Evolutionary conservation across 2,113 vertebrate species (phyloP).

Genomic region (Pedetes capensis): DNA sequence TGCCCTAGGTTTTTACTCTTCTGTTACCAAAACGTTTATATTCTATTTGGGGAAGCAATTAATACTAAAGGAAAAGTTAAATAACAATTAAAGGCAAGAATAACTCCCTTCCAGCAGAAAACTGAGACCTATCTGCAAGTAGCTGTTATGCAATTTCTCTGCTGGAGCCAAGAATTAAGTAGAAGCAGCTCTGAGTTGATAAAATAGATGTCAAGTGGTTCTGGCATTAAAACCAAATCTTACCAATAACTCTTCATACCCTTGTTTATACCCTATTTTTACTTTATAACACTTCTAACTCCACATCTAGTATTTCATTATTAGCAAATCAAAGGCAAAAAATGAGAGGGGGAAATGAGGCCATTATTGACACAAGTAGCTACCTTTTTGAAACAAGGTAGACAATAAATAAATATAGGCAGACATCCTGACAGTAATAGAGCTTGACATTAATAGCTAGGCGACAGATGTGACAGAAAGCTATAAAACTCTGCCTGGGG

Average conservation of each 20-base stretch:
- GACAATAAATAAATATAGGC: constrained; percentile 49
- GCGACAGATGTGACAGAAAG: constrained; percentile 63
- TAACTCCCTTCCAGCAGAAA: neutral
- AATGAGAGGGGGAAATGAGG: neutral
- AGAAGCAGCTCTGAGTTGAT: neutral
- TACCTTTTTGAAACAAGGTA: neutral
- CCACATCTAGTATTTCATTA: neutral
- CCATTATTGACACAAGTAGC: neutral
- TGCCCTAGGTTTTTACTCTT: neutral
- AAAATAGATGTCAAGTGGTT: neutral
- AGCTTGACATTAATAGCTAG: constrained; percentile 60
- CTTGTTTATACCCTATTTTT: neutral
- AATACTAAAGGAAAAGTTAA: constrained; percentile 45
- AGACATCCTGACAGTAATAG: constrained; percentile 41
- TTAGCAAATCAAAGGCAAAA: neutral
- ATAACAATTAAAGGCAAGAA: constrained; percentile 20
- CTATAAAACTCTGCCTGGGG: constrained; percentile 50
- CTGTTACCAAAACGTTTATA: neutral
- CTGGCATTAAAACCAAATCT: neutral
- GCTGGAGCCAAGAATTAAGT: neutral
- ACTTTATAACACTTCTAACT: constrained; percentile 9
- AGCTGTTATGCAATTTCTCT: neutral
- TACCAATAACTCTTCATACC: neutral
- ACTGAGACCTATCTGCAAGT: neutral
- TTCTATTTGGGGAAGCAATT: neutral